These are phyloP conservation scores for Amphiprion clarkii DNA, from an alignment of 2,797 vertebrate genomes.

Conservation along the genomic window DNA sequence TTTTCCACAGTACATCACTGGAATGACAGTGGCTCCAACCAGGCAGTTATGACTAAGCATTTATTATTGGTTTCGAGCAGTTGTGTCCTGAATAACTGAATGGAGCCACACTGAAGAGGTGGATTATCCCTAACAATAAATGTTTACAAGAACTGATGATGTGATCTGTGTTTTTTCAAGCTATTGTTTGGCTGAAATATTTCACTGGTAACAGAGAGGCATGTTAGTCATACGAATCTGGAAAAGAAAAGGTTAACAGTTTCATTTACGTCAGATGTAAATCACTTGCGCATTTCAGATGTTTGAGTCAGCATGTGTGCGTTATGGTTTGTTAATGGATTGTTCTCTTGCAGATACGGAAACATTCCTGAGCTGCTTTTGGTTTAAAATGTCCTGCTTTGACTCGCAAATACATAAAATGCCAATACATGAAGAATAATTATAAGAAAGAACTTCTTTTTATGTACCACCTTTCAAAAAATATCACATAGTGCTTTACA, in stretches of 20 bases:
- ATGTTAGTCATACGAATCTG: not conserved
- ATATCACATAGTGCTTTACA: not conserved
- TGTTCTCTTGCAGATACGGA: not conserved
- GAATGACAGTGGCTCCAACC: constrained; percentile 23
- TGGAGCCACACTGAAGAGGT: constrained; percentile 12
- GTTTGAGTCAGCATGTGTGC: constrained; percentile 1
- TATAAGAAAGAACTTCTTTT: not conserved
- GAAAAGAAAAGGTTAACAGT: constrained; percentile 7
- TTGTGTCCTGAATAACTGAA: constrained; percentile 33
- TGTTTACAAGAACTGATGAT: not conserved
- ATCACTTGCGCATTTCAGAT: not conserved
- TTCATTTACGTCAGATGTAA: not conserved
- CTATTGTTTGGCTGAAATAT: too few species aligned
- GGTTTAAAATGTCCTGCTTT: not conserved
- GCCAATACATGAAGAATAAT: not conserved
- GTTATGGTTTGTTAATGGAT: not conserved
- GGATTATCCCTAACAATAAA: constrained; percentile 21
- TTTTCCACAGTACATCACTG: constrained; percentile 20
- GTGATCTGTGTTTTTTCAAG: not conserved
- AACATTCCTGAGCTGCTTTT: not conserved
- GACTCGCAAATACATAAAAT: not conserved
- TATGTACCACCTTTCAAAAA: not conserved
- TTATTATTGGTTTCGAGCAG: constrained; percentile 22
- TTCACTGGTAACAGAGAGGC: not conserved
- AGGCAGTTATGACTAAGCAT: constrained; percentile 26